Percentiles rank a stretch among this genome's conserved stretches.
phyloP scores from a whole-genome alignment of 1,140 invertebrate genomes.

The Muscidifurax raptorellus region DNA sequence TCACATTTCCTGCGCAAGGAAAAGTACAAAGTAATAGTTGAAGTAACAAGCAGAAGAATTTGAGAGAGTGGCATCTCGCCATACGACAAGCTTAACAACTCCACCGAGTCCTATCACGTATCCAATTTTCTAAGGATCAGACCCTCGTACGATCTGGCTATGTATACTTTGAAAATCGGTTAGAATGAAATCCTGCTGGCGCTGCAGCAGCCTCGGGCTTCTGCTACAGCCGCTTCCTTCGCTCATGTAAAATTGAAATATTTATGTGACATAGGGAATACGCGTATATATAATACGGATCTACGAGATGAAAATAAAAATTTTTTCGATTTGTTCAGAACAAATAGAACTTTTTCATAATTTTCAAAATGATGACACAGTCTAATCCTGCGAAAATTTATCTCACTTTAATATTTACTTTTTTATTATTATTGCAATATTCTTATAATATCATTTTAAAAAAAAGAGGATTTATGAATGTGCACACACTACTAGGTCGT shows the following conservation, averaged over 20 bases:
- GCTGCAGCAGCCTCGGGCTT: background rate
- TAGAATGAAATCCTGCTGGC: constrained; percentile 61
- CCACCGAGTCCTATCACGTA: constrained; percentile 71
- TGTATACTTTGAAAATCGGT: constrained; percentile 64
- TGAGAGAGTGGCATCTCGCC: background rate
- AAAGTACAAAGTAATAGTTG: background rate
- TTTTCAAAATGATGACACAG: too few relatives aligned
- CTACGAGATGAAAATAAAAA: constrained; percentile 18
- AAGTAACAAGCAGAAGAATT: constrained; percentile 6
- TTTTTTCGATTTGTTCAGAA: background rate
- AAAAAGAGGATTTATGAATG: too few relatives aligned
- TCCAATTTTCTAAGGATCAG: constrained; percentile 73
- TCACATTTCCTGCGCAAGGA: background rate
- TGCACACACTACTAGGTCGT: too few relatives aligned
- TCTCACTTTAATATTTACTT: too few relatives aligned
- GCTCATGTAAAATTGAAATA: constrained; percentile 42
- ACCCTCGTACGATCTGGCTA: constrained; percentile 63
- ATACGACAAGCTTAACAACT: constrained; percentile 47
- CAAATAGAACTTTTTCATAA: background rate
- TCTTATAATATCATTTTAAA: too few relatives aligned
- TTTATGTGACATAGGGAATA: constrained; percentile 36
- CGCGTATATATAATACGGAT: background rate
- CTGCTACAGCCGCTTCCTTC: background rate
- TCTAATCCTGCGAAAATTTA: too few relatives aligned
- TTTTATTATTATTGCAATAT: too few relatives aligned